Percentiles rank a stretch among this genome's conserved stretches.
Evolutionary conservation across 2,888 invertebrate species (phyloP).

Genomic region (Ischnura elegans): DNA sequence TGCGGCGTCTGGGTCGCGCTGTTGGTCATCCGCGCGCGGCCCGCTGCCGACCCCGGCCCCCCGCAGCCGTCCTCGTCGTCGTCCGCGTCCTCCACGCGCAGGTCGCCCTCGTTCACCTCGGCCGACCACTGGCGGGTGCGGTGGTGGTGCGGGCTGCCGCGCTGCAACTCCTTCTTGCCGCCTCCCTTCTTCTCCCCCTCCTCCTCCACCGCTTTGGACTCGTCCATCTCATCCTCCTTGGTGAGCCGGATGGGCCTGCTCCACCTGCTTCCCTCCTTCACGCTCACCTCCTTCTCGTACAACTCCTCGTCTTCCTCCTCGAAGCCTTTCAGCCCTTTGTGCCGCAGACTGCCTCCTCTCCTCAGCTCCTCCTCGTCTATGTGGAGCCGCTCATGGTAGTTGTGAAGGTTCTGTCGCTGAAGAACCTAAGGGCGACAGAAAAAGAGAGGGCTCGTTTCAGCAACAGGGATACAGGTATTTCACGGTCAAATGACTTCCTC

Average conservation of each 20-base stretch:
- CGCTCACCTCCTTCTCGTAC: conserved; percentile 7
- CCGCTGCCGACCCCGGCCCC: conserved; percentile 72
- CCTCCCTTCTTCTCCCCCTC: conserved; percentile 75
- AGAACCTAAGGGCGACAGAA: conserved; percentile 9
- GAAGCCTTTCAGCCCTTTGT: conserved; percentile 50
- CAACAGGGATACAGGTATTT: neutral
- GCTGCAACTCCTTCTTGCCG: conserved; percentile 7
- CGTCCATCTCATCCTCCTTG: conserved; percentile 76
- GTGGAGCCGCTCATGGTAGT: conserved; percentile 60
- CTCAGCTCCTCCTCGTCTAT: conserved; percentile 54
- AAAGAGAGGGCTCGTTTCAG: neutral
- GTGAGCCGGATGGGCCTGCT: conserved; percentile 67
- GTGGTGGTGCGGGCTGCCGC: conserved; percentile 51
- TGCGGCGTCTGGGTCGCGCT: conserved; percentile 68
- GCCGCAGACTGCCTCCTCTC: conserved; percentile 47
- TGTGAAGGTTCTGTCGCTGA: conserved; percentile 55
- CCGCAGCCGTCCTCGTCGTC: conserved; percentile 75
- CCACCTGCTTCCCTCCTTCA: conserved; percentile 60
- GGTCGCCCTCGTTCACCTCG: conserved; percentile 72
- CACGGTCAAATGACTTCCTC: too few species aligned
- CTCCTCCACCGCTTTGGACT: conserved; percentile 75
- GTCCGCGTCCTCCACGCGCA: conserved; percentile 75
- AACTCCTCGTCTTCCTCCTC: conserved; percentile 69
- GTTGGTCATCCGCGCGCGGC: conserved; percentile 66
- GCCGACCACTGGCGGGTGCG: conserved; percentile 14